Evolutionary conservation across 30 jellyfish, hydroid and myxozoan genomes (phyloP).

Genomic region (Aurelia sp.): DNA sequence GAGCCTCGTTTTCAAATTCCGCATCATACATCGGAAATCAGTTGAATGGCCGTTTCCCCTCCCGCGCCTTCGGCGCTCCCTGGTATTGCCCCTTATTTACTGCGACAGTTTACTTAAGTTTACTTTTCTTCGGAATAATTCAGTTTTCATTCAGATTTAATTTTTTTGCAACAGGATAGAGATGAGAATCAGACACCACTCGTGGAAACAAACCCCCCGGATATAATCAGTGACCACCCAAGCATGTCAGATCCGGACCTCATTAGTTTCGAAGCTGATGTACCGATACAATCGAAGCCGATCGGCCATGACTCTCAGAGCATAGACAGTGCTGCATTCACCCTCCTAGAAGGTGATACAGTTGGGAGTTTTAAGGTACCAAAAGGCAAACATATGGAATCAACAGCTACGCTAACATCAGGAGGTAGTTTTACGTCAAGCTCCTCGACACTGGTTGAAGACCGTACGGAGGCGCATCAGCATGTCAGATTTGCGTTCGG

Average conservation of each 20-base stretch:
- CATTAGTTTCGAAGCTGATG: slow-evolving; percentile 70
- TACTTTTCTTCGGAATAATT: no score
- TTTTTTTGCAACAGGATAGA: slow-evolving; percentile 2
- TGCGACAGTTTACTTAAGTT: no score
- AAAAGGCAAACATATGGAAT: slow-evolving; percentile 57
- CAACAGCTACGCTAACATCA: slow-evolving; percentile 22
- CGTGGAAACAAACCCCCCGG: slow-evolving; percentile 59
- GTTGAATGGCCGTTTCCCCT: no score
- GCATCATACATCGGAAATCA: no score
- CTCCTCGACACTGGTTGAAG: slow-evolving; percentile 63
- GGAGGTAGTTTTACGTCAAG: slow-evolving; percentile 66
- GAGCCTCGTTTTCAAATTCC: no score
- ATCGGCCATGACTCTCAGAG: slow-evolving; percentile 86
- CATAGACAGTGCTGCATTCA: slow-evolving; percentile 88
- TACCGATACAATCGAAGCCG: slow-evolving; percentile 33
- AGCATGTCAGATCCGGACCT: slow-evolving; percentile 83
- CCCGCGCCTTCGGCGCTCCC: no score
- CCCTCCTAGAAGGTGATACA: slow-evolving; percentile 82
- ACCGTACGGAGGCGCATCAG: slow-evolving; percentile 42
- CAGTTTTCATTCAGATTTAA: no score
- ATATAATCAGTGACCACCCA: slow-evolving; percentile 58
- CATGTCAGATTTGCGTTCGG: slow-evolving; percentile 93
- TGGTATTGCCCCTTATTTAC: no score
- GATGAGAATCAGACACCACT: slow-evolving; percentile 6
- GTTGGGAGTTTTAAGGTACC: slow-evolving; percentile 69